A percentile compares a stretch with the other conserved stretches of the same genome.
Conservation (phyloP, 2,888 invertebrate genomes). For the Electrophaes corylata region DNA sequence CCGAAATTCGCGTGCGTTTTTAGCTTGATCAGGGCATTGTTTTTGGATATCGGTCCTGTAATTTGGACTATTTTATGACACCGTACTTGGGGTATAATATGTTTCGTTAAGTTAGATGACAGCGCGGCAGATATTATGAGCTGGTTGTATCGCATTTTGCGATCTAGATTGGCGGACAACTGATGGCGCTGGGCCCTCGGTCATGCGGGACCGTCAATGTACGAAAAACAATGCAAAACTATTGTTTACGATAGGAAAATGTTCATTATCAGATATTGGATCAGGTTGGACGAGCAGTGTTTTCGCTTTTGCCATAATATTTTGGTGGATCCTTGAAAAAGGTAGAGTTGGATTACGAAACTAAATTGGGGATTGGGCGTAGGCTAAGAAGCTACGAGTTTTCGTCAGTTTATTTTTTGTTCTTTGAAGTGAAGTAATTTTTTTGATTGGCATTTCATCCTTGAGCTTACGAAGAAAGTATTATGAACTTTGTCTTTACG, state of each 20-base stretch:
- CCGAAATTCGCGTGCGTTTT: slow-evolving; percentile 45
- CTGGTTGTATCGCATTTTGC: slow-evolving; percentile 44
- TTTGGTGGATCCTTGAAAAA: slow-evolving; percentile 22
- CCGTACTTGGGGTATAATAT: slow-evolving; percentile 66
- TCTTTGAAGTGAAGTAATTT: neutral
- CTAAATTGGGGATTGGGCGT: neutral
- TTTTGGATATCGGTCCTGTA: slow-evolving; percentile 77
- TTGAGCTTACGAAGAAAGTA: neutral
- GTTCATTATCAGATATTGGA: slow-evolving; percentile 35
- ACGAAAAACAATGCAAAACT: slow-evolving; percentile 34
- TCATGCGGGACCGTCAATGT: slow-evolving; percentile 29
- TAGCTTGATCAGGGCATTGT: slow-evolving; percentile 67
- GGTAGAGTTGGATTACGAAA: slow-evolving; percentile 11
- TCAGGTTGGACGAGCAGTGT: slow-evolving; percentile 19
- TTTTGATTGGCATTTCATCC: neutral
- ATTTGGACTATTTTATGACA: slow-evolving; percentile 78
- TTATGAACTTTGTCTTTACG: neutral
- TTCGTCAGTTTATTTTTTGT: neutral
- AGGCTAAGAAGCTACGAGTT: neutral
- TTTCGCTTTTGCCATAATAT: slow-evolving; percentile 16
- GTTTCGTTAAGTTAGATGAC: slow-evolving; percentile 64
- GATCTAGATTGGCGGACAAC: slow-evolving; percentile 42
- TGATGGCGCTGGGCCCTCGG: slow-evolving; percentile 33
- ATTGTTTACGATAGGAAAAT: slow-evolving; percentile 34
- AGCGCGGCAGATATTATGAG: slow-evolving; percentile 56